Conservation (phyloP, 2,797 vertebrate genomes). For the Limosa lapponica region DNA sequence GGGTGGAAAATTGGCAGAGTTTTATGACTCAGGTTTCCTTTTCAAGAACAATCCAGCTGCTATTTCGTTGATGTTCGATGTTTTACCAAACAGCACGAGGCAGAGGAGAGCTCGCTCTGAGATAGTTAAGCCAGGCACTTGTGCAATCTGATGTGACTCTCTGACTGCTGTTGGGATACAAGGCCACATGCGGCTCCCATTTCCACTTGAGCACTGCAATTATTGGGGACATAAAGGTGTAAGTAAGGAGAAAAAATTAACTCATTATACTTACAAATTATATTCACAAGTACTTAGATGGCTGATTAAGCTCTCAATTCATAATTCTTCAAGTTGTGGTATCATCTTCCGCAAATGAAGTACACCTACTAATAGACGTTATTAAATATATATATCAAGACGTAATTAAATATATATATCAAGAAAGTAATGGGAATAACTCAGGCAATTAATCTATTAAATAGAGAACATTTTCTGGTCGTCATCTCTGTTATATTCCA, state of each 20-base stretch:
- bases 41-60: background rate
- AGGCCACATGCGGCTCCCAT: background rate
- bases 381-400: background rate
- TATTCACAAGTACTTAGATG: background rate
- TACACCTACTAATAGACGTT: background rate
- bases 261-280: slow-evolving; percentile 41
- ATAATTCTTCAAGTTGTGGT: background rate
- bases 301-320: slow-evolving; percentile 28
- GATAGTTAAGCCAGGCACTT: background rate
- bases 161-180: background rate
- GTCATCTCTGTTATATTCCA: background rate
- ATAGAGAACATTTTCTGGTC: background rate
- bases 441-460: background rate
- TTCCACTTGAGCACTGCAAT: background rate
- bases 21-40: background rate
- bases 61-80: rapidly evolving
- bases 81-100: background rate
- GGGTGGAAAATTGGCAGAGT: background rate
- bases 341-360: background rate
- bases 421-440: background rate
- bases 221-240: background rate
- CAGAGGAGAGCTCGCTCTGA: background rate
- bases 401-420: background rate
- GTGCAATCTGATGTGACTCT: background rate
- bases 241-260: background rate